Percentiles rank a stretch among this genome's conserved stretches.
Evolutionary conservation across 2,113 vertebrate genomes (phyloP).

Genomic region (Mystacornis crossleyi): DNA sequence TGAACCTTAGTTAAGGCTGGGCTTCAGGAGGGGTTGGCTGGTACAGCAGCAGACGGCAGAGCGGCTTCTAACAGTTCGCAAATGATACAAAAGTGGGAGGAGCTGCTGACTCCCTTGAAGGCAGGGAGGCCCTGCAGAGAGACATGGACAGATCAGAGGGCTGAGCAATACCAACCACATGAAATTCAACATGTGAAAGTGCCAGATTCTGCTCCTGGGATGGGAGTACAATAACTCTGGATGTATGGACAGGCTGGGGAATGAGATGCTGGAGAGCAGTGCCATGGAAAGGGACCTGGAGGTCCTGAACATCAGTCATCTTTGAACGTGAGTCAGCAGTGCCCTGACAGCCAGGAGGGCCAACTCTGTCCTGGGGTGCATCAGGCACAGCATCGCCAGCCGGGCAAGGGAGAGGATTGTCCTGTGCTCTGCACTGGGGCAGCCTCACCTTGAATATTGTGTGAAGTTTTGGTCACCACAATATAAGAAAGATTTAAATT

Average conservation of each 20-base stretch:
- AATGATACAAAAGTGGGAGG: neutral
- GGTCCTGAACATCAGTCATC: rapidly evolving
- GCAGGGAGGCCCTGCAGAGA: neutral
- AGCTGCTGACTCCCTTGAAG: neutral
- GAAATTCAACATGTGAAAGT: neutral
- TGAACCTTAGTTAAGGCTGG: neutral
- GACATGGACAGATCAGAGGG: neutral
- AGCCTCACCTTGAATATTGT: rapidly evolving
- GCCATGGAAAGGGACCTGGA: neutral
- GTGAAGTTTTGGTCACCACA: neutral
- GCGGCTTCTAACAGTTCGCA: neutral
- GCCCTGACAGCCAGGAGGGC: neutral
- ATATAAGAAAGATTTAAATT: neutral
- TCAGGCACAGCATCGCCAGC: neutral
- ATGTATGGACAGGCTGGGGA: neutral
- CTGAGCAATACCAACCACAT: neutral
- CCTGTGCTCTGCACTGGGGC: rapidly evolving
- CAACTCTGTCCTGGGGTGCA: neutral
- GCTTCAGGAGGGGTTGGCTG: neutral
- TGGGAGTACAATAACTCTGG: neutral
- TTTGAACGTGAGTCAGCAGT: rapidly evolving
- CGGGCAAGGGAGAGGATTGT: neutral
- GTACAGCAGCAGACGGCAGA: neutral
- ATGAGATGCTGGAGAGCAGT: neutral
- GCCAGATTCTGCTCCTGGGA: neutral